Evolutionary conservation across 2,888 invertebrate genomes (phyloP).

Genomic region (Aleiodes alternator): DNA sequence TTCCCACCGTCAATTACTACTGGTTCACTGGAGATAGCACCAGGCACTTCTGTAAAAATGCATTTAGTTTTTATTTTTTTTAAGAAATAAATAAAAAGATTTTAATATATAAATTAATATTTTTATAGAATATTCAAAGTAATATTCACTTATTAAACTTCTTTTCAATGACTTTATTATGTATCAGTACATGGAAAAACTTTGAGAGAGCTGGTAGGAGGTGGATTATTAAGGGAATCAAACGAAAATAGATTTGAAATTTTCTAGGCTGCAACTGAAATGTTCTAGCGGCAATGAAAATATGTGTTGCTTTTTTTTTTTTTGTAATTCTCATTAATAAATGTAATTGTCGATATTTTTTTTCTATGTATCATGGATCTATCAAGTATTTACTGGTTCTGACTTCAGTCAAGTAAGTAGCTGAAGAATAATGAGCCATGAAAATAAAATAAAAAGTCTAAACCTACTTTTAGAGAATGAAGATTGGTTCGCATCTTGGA

Average conservation of each 20-base stretch:
- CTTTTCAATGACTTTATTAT: constrained; percentile 8
- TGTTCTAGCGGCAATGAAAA: no score
- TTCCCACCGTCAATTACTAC: constrained; percentile 87
- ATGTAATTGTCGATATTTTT: no score
- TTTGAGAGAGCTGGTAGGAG: constrained; percentile 45
- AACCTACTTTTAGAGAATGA: constrained; percentile 77
- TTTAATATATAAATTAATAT: no score
- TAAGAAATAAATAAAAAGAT: no score
- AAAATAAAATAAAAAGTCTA: constrained; percentile 22
- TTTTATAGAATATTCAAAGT: no score
- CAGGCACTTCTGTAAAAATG: constrained; percentile 84
- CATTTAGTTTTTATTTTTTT: not conserved
- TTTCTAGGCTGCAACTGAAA: constrained; percentile 28
- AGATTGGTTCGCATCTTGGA: constrained; percentile 77
- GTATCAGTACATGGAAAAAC: constrained; percentile 43
- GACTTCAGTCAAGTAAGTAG: no score
- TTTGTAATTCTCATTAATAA: no score
- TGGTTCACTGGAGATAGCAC: constrained; percentile 86
- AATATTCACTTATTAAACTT: not conserved
- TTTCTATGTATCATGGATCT: no score
- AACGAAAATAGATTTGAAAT: constrained; percentile 55
- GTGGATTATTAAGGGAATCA: constrained; percentile 47
- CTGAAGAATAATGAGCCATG: not conserved
- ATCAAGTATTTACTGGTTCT: no score
- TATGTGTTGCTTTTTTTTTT: no score